phyloP scores from a whole-genome alignment of 2,888 invertebrate species.

The Leistus spinibarbis region DNA sequence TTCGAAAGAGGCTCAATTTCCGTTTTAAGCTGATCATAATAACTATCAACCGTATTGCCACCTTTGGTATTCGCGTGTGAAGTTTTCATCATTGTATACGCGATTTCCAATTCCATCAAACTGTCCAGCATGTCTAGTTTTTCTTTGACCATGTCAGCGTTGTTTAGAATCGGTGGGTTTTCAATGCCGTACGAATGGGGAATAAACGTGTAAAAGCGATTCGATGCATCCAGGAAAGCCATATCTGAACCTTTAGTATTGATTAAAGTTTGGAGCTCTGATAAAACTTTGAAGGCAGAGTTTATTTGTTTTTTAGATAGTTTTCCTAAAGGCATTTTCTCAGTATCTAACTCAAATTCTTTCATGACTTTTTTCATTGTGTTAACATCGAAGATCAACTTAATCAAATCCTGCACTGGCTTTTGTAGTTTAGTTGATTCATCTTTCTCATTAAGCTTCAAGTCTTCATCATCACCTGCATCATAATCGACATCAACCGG shows the following conservation, averaged over 20 bases:
- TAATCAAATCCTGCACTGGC: constrained; percentile 82
- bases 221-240: constrained; percentile 82
- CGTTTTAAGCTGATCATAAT: constrained; percentile 88
- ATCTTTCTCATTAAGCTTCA: constrained; percentile 51
- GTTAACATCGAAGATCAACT: constrained; percentile 87
- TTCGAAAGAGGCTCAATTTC: constrained; percentile 74
- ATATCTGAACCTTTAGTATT: constrained; percentile 56
- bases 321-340: constrained; percentile 98
- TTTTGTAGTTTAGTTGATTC: constrained; percentile 70
- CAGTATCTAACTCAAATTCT: constrained; percentile 95
- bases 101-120: constrained; percentile 92
- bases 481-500: constrained; percentile 90
- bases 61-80: constrained; percentile 60
- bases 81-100: constrained; percentile 82
- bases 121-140: constrained; percentile 90
- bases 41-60: constrained; percentile 76
- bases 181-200: constrained; percentile 93
- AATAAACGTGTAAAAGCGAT: constrained; percentile 92
- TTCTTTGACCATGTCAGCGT: constrained; percentile 73
- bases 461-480: constrained; percentile 54
- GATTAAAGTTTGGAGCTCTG: constrained; percentile 68
- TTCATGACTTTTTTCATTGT: constrained; percentile 90
- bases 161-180: constrained; percentile 81
- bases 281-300: constrained; percentile 81
- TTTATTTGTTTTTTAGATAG: constrained; percentile 89